Base-by-base conservation (phyloP, 2,888 invertebrate species). In the Drosophila greeni region DNA sequence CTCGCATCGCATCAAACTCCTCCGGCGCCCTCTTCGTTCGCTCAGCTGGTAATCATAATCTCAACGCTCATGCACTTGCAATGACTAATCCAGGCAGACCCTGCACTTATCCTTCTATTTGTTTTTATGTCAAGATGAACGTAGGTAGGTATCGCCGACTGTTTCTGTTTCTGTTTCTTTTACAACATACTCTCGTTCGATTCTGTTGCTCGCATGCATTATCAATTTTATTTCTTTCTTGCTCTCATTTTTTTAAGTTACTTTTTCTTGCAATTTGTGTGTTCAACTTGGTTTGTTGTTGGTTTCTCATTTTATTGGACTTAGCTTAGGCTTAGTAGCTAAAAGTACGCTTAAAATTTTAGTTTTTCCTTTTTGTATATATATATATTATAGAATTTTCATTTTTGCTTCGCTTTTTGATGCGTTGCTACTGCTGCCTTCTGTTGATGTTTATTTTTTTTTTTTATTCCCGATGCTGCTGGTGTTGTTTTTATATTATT, bases 321-420 rank as follows among this genome's bases (percentile, higher is more conserved):
- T 82, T 85, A 85, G 68, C 70, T 83, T 81, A 81, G 62, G 64
- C 81, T 85, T 82, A 82, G 45, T 79, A 66, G 78, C 84, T 82
- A 82, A 49, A 81, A 77, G 78, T 85, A 82, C 69, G 84, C 78
- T 83, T 82, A 82, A 65, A 62, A 73, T 72, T 84, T 69, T 85
- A 77, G 55, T 65, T 72, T 74, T 72, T 55, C 47, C 56, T 70
- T 73, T 73, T 58, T 68, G 8, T 47, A 20, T 54, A 48, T 79
- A 72, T 77, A 74, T 78, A 75, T 78, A 67, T 78, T 84, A 75
- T 83, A 83, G 75, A 83, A 67, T 68, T 82, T 75, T 68, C 40
- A 42, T 70, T 65, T 59, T 76, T 84, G 62, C 76, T 78, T 82
- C 59, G 69, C 70, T 69, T 65, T 62, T 52, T 74, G 72, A 70